A percentile compares a stretch with the other conserved stretches of the same genome.
Conservation (phyloP, 53 echinoderm and acorn worm genomes). For the Echinometra lucunter region DNA sequence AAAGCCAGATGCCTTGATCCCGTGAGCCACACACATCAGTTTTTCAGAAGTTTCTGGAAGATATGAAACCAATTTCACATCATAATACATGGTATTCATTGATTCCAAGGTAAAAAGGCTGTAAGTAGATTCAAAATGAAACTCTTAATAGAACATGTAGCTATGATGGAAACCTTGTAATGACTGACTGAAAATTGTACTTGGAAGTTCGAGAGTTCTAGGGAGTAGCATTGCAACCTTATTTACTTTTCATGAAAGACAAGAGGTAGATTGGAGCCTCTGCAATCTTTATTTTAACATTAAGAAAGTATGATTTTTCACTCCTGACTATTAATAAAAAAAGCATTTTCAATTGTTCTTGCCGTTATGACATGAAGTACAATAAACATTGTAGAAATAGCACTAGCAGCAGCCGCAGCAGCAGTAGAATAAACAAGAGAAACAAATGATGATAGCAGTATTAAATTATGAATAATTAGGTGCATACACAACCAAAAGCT, state of each 20-base stretch:
- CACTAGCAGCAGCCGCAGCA: too few relatives aligned
- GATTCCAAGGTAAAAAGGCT: background rate
- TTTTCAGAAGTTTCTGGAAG: background rate
- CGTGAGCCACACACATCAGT: background rate
- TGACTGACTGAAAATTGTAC: background rate
- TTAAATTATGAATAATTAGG: too few relatives aligned
- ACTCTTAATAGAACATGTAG: background rate
- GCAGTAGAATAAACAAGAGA: too few relatives aligned
- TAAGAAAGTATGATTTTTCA: background rate
- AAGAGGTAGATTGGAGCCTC: background rate
- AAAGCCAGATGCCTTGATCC: background rate
- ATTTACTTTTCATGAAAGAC: background rate
- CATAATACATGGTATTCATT: too few relatives aligned
- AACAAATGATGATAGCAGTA: too few relatives aligned
- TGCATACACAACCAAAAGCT: too few relatives aligned
- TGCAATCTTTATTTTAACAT: background rate
- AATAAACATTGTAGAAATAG: too few relatives aligned
- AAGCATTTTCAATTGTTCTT: too few relatives aligned
- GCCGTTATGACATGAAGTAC: too few relatives aligned
- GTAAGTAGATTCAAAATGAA: background rate
- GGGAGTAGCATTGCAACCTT: background rate
- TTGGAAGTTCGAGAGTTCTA: background rate
- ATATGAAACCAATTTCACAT: background rate
- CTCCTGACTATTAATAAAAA: background rate
- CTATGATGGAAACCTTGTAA: background rate